Evolutionary conservation across 1,140 invertebrate species (phyloP), one percentile per base, ranked within the genome.

Genomic region (Homalodisca vitripennis): DNA sequence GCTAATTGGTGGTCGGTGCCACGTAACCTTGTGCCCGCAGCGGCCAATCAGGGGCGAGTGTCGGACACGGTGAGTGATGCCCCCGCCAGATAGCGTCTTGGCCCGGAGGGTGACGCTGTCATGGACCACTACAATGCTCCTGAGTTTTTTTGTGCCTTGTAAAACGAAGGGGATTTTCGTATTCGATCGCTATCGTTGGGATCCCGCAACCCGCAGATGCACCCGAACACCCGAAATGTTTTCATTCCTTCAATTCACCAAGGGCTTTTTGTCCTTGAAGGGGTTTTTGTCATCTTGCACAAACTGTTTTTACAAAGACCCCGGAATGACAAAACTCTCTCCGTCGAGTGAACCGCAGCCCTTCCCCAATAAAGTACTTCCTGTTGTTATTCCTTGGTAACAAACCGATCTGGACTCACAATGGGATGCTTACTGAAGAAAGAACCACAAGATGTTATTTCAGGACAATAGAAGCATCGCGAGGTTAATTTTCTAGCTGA

Each of bases 401-500:
- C 48, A 3, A 10, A 14, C 22, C 48, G 14, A 60, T 60, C 6
- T 41, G 34, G 34, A 41, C 34, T n/a, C 26, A 60, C 55, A 60
- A 60, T 27, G 14, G 24, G 6, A 26, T 22, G 34, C 34, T n/a
- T n/a, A n/a, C n/a, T n/a, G 34, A 41, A 41, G 34, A 41, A 6
- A 6, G 34, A 41, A 60, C 55, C 55, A 26, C 55, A 29, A 60
- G 55, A 10, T 60, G 55, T 60, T 60, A 60, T 60, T 60, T 60
- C 55, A 60, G 55, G 2, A 60, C 55, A 60, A 60, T 60, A n/a
- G 17, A 60, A 26, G 6, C 27, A 13, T 30, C 48, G 48, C 48
- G 14, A 17, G 55, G 55, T 60, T 60, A 60, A 60, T 60, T 60
- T 60, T 60, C 55, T 30, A 60, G 22, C 24, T 60, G 55, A 60